Base-by-base conservation (phyloP, 2,797 vertebrate species). In the Rousettus madagascariensis region DNA sequence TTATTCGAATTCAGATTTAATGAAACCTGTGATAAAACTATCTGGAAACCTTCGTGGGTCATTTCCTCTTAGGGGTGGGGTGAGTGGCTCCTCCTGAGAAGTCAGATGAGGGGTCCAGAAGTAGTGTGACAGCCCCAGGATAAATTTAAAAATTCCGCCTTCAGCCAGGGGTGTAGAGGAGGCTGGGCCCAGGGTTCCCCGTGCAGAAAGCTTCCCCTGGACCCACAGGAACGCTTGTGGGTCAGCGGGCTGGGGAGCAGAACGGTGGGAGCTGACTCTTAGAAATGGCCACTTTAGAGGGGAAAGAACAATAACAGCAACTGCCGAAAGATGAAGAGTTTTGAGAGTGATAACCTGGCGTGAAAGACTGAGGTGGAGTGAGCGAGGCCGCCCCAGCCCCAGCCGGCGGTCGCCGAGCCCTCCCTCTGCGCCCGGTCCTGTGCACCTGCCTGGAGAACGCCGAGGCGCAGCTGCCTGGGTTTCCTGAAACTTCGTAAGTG, bases 251-350 rank as follows among this genome's bases (percentile, higher is more conserved):
- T 72, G n/a, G 53, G 53, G 26, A 78, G 8, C 28, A n/a, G n/a
- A 53, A 57, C 36, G 79, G 36, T 6, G 46, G 49, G 24, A 90
- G 33, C 26, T 77, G 13, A 43, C 11, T 94, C 17, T 51, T 59
- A n/a, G 38, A 89, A 88, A 79, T 57, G 53, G 20, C 9, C 26
- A 3, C 86, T 93, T 75, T 41, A 66, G 22, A 74, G 86, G 49
- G 4, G 51, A 78, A 68, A 49, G 15, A n/a, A 11, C 4, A 41
- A 49, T 22, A n/a, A 11, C 4, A 41, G 33, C 19, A 51, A 61
- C 51, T 41, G 20, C 33, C 20, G 61, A 20, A 41, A 59, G 26
- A 30, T 10, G 63, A 79, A 59, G 49, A 19, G 46, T 89, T 46
- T 59, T 41, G 20, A 66, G 41, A 91, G 17, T 41, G 20, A 30